Conservation (phyloP, 1,140 invertebrate genomes). For the Bombyx mori region DNA sequence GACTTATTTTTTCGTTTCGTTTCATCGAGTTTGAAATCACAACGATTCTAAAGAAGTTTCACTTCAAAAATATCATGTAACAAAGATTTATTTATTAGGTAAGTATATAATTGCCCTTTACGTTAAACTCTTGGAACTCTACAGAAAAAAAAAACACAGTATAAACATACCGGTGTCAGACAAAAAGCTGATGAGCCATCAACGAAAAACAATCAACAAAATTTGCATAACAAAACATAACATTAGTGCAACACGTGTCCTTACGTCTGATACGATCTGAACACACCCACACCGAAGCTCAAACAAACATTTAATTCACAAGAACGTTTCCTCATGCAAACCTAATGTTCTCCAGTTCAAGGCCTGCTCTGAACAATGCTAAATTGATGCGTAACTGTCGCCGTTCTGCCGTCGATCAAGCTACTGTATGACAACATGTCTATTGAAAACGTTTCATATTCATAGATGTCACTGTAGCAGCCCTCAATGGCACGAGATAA, state of each 20-base stretch:
- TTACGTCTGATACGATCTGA: too few relatives aligned
- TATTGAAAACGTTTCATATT: constrained; percentile 60
- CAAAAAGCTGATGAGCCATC: not conserved
- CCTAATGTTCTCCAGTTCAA: constrained; percentile 32
- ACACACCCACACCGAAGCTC: too few relatives aligned
- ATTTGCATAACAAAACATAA: not conserved
- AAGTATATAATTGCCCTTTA: too few relatives aligned
- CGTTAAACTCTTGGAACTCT: too few relatives aligned
- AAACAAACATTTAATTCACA: not conserved
- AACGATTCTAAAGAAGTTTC: too few relatives aligned
- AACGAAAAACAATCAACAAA: not conserved
- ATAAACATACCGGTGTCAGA: too few relatives aligned
- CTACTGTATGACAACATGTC: constrained; percentile 58
- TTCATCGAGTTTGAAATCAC: too few relatives aligned
- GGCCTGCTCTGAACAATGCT: constrained; percentile 30
- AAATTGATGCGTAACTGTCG: constrained; percentile 38
- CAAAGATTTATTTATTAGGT: too few relatives aligned
- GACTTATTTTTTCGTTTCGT: too few relatives aligned
- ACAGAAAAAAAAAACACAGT: too few relatives aligned
- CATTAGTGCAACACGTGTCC: too few relatives aligned
- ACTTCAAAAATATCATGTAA: too few relatives aligned
- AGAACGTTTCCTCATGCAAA: constrained; percentile 22
- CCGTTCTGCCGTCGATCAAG: constrained; percentile 5
- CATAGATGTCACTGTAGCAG: constrained; percentile 35
- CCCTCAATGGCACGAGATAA: constrained; percentile 45